A percentile compares a stretch with the other conserved stretches of the same genome.
Conservation (phyloP, 2,888 invertebrate species). For the Bellardia bayeri region DNA sequence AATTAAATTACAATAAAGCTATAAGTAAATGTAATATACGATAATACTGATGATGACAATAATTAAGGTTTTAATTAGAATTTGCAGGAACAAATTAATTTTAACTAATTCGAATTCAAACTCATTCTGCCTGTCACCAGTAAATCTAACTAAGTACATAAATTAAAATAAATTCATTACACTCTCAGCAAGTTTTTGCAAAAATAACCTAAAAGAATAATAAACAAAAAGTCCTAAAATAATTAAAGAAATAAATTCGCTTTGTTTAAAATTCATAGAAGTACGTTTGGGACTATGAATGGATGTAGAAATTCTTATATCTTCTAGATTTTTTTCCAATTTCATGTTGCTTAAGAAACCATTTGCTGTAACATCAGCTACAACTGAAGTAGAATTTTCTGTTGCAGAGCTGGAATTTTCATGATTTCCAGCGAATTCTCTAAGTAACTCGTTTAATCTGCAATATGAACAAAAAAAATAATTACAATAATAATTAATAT, state of each 20-base stretch:
- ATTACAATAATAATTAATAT: too few relatives aligned
- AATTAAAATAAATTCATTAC: slow-evolving; percentile 16
- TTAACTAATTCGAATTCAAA: too few relatives aligned
- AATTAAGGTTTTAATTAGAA: too few relatives aligned
- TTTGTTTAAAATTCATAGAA: neutral
- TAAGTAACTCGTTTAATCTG: slow-evolving; percentile 55
- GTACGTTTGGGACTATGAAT: neutral
- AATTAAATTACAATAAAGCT: too few relatives aligned
- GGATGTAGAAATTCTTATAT: neutral
- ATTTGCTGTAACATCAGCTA: neutral
- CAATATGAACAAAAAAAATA: neutral
- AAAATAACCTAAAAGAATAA: slow-evolving; percentile 15
- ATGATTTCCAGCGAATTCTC: slow-evolving; percentile 17
- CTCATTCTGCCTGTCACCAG: too few relatives aligned
- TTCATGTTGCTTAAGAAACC: neutral
- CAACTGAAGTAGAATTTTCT: too few relatives aligned
- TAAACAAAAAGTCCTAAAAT: slow-evolving; percentile 48
- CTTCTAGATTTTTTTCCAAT: neutral
- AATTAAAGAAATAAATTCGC: slow-evolving; percentile 6
- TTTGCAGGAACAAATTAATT: too few relatives aligned
- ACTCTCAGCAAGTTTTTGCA: neutral
- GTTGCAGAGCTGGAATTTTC: neutral
- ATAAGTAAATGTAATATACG: too few relatives aligned
- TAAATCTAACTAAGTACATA: too few relatives aligned
- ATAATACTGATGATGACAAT: too few relatives aligned